Conservation (phyloP, 2,888 invertebrate genomes). For the Sarcophaga rosellei region DNA sequence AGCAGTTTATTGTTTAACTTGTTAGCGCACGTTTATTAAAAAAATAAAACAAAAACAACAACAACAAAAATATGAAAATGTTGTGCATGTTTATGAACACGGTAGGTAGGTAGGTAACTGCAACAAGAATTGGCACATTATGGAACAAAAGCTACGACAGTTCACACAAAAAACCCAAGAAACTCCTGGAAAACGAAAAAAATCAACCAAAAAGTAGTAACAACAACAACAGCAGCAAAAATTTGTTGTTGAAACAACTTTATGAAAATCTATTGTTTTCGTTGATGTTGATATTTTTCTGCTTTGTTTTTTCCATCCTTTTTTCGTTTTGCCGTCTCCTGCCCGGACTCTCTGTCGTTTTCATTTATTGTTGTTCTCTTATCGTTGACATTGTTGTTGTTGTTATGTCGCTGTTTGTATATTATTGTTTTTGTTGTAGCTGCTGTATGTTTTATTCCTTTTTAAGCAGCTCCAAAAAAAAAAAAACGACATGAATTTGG, state of each 20-base stretch:
- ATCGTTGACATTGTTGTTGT: slow-evolving; percentile 5
- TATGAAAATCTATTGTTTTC: slow-evolving; percentile 64
- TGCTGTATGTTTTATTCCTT: slow-evolving; percentile 55
- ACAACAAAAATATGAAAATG: slow-evolving; percentile 1
- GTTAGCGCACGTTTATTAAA: slow-evolving; percentile 51
- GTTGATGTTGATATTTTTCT: not conserved
- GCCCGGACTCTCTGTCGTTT: slow-evolving; percentile 3
- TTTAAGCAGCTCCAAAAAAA: slow-evolving; percentile 18
- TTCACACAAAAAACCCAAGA: slow-evolving; percentile 1
- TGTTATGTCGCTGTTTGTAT: not conserved
- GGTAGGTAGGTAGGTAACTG: slow-evolving; percentile 25
- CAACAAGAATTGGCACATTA: slow-evolving; percentile 54
- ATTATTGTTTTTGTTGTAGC: slow-evolving; percentile 12
- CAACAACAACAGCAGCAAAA: slow-evolving; percentile 30
- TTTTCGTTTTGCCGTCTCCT: not conserved
- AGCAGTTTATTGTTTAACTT: slow-evolving; percentile 71
- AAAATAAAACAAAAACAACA: too few species aligned
- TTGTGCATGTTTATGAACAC: slow-evolving; percentile 47
- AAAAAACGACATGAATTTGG: slow-evolving; percentile 50
- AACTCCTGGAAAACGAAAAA: slow-evolving; percentile 26
- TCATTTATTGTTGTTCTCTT: slow-evolving; percentile 5
- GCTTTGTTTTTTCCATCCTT: slow-evolving; percentile 1
- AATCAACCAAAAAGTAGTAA: slow-evolving; percentile 35
- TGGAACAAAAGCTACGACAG: slow-evolving; percentile 17
- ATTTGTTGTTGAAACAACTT: slow-evolving; percentile 58